These are phyloP conservation scores for Syrrhaptes paradoxus DNA, from an alignment of 2,113 vertebrate genomes.

Conservation along the genomic window DNA sequence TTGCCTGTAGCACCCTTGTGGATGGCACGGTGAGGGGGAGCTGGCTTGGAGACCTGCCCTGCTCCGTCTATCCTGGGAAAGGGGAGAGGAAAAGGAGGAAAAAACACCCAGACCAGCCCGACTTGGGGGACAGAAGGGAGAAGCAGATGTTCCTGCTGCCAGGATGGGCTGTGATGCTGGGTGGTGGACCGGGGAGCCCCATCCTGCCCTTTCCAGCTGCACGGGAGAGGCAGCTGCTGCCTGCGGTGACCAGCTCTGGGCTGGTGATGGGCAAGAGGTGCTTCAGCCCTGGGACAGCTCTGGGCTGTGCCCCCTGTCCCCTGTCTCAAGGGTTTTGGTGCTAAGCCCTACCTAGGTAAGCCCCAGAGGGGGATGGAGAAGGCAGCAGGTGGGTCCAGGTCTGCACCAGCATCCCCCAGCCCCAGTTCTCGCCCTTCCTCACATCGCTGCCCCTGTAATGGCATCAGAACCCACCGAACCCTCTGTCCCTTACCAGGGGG, in stretches of 20 bases:
- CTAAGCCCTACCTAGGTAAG: background rate
- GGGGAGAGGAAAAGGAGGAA: background rate
- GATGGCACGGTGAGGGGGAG: accelerated
- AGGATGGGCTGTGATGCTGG: background rate
- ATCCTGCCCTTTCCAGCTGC: background rate
- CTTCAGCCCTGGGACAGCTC: background rate
- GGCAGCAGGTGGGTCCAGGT: no score
- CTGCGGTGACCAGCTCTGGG: background rate
- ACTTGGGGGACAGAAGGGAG: background rate
- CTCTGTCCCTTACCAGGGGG: no score
- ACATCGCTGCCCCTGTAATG: no score
- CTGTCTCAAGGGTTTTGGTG: background rate
- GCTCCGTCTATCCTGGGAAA: background rate
- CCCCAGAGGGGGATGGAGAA: no score
- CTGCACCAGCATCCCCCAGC: no score
- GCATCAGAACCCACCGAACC: no score
- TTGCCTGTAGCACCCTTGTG: background rate
- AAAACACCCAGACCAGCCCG: background rate
- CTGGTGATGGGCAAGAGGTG: background rate
- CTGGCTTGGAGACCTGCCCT: background rate
- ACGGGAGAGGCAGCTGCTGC: background rate
- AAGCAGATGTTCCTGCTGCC: background rate
- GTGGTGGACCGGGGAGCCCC: background rate
- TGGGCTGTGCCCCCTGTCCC: background rate
- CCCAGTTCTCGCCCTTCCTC: no score